Conservation (phyloP, 1,140 invertebrate genomes). For the Bombyx mandarina region DNA sequence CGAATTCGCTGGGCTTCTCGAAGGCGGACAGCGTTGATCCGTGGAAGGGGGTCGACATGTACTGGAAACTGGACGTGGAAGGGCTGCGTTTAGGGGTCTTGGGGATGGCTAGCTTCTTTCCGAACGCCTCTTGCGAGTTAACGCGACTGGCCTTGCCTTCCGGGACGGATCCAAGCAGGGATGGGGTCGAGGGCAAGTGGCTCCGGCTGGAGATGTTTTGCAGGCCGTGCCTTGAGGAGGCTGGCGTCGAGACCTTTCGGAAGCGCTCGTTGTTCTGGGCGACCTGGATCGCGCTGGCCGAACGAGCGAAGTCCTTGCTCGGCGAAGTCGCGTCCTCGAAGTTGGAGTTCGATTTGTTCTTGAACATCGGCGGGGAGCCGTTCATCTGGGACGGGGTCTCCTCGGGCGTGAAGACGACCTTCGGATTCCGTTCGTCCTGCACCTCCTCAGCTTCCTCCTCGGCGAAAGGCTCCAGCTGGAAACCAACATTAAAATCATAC, state of each 20-base stretch:
- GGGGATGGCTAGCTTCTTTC: slow-evolving; percentile 39
- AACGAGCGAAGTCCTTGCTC: slow-evolving; percentile 59
- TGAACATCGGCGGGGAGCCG: slow-evolving; percentile 44
- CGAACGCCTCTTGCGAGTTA: slow-evolving; percentile 44
- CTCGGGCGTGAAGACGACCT: slow-evolving; percentile 40
- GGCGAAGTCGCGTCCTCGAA: slow-evolving; percentile 29
- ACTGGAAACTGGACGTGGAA: slow-evolving; percentile 85
- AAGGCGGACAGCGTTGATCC: slow-evolving; percentile 84
- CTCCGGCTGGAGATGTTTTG: slow-evolving; percentile 51
- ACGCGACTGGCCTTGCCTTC: slow-evolving; percentile 45
- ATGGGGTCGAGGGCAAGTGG: slow-evolving; percentile 43
- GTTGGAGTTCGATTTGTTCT: slow-evolving; percentile 31
- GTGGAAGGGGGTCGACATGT: slow-evolving; percentile 86
- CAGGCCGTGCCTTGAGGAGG: slow-evolving; percentile 37
- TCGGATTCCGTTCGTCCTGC: slow-evolving; percentile 29
- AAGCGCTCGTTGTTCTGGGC: slow-evolving; percentile 33
- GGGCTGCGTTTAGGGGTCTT: slow-evolving; percentile 76
- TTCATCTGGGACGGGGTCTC: slow-evolving; percentile 32
- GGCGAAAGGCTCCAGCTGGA: slow-evolving; percentile 48
- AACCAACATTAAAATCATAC: slow-evolving; percentile 1
- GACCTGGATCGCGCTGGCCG: slow-evolving; percentile 69
- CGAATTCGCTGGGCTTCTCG: slow-evolving; percentile 80
- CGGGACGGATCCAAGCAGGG: slow-evolving; percentile 48
- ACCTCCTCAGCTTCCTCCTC: slow-evolving; percentile 42
- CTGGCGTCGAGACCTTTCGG: slow-evolving; percentile 56